Evolutionary conservation across 1,140 invertebrate genomes (phyloP), one percentile per base, ranked within the genome.

Genomic region (Macrobrachium nipponense): DNA sequence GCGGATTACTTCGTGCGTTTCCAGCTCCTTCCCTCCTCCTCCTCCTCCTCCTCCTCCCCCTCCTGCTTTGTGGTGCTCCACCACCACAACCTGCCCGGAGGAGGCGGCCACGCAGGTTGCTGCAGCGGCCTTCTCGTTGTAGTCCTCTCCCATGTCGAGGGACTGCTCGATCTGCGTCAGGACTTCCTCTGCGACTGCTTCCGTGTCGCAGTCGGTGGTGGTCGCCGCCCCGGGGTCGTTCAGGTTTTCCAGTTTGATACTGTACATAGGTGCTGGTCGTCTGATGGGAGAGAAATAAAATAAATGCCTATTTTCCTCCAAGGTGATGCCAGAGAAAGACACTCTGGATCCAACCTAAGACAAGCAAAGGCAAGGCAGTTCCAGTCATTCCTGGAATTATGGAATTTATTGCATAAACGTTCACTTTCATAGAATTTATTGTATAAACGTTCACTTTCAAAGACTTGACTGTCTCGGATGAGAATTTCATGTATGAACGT

Each of bases 101-200:
- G 51, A 51, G 27, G 27, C 27, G 27, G 27, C 27, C 27, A 36
- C 4, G 27, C 1, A 36, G 4, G 27, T 4, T 36, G 27, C 27
- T 36, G 27, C 27, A 12, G 51, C 3, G 0, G 51, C 5, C 8
- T 81, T 59, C n/a, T 72, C 66, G 11, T 20, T 23, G 58, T 58
- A 64, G n/a, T 70, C 68, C 66, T 72, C 66, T 15, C 66, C 64
- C 44, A 72, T 81, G 80, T 72, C 44, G 18, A 80, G n/a, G 18
- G 80, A 72, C 0, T 17, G 66, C 51, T 27, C 27, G 80, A 72
- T 51, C 80, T 81, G 80, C 11, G 80, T 51, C 20, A 81, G 66
- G 80, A 81, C 80, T 20, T 81, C 66, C 23, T 81, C 80, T 15
- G 20, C 68, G 44, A 20, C 66, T 59, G 68, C 44, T 27, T 60